Conservation (phyloP, 2,113 vertebrate genomes). For the Mobula birostris region DNA sequence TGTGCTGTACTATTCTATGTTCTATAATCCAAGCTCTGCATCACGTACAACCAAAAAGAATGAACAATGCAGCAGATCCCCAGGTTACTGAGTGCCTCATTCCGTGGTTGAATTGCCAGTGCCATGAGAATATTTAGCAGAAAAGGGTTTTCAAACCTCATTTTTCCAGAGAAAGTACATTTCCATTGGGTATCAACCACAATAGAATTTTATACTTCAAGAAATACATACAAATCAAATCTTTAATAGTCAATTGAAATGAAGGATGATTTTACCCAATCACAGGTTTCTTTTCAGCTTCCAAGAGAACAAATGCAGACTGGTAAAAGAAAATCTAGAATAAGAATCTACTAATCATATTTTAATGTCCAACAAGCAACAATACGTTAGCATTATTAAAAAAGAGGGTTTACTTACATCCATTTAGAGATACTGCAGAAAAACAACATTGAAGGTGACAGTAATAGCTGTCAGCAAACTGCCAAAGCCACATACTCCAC, state of each 20-base stretch:
- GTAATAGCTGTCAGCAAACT: neutral
- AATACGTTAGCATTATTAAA: neutral
- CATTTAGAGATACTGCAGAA: neutral
- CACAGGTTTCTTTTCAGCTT: neutral
- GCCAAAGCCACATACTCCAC: neutral
- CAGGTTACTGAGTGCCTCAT: neutral
- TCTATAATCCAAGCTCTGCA: neutral
- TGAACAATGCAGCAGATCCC: neutral
- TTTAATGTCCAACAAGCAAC: neutral
- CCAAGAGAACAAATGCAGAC: neutral
- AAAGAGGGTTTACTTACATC: neutral
- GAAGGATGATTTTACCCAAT: neutral
- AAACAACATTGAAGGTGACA: neutral
- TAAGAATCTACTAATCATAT: neutral
- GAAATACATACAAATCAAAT: neutral
- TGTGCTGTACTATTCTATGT: too few species aligned
- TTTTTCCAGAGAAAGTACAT: neutral
- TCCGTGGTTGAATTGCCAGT: neutral
- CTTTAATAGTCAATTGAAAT: neutral
- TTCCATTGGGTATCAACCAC: neutral
- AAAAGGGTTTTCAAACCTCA: neutral
- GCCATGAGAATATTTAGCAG: neutral
- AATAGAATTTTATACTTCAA: neutral
- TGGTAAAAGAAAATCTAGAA: neutral
- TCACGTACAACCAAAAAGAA: neutral